Evolutionary conservation across 2,888 invertebrate species (phyloP), one percentile per base, ranked within the genome.

Genomic region (Bhutanitis thaidina): DNA sequence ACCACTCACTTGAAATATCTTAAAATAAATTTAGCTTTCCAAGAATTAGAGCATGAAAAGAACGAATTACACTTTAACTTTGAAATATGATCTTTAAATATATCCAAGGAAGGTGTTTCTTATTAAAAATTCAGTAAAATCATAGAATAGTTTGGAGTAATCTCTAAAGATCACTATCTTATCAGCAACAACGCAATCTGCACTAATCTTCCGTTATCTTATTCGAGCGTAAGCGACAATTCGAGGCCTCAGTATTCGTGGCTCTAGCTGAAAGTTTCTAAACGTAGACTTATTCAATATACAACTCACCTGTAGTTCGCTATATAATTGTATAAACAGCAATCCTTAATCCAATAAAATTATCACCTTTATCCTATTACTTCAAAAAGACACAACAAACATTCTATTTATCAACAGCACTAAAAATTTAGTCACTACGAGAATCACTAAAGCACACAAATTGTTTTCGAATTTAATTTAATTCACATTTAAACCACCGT

Each of bases 331-430:
- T 74, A 74, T 74, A 75, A 77, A 77, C 81, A 81, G 77, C 77
- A 73, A 78, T 77, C 73, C 65, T 82, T 86, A 87, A 87, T 87
- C 88, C 87, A 88, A 88, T 87, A 88, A 77, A 71, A 69, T 70
- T 75, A 77, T 71, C 87, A 87, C 84, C 80, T 78, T 61, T 64
- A 87, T 87, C 86, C 79, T 85, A 87, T 84, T 88, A 87, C 69
- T 69, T 69, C 65, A 69, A 52, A 73, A 74, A 2, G 77, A 74
- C 87, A 88, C 88, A 81, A 85, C 77, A 80, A 87, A 83, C 82
- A 85, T 84, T 83, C 78, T 73, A 44, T 71, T 73, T 62, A 56
- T 56, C 56, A 70, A 77, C 61, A 69, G 74, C 84, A 86, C 80
- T 68, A 57, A 59, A 56, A 73, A 74, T 78, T 72, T 73, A 69